These are phyloP conservation scores for Psilanteris sp. DNA, from an alignment of 1,140 invertebrate genomes.

Conservation along the genomic window DNA sequence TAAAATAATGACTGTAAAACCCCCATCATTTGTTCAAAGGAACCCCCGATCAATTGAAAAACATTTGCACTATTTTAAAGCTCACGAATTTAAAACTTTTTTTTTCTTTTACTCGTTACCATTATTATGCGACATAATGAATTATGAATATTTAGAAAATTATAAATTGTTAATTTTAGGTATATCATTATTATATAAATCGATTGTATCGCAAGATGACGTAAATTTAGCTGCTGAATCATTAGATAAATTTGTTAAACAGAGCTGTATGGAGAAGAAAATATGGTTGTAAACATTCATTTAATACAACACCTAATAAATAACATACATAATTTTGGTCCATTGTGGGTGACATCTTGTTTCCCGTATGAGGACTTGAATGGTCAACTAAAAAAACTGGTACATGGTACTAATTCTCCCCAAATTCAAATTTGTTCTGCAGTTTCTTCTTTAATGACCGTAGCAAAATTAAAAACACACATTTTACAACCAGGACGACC, in stretches of 20 bases:
- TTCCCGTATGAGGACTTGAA: conserved; percentile 45
- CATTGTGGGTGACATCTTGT: conserved; percentile 45
- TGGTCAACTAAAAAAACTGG: conserved; percentile 16
- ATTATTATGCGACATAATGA: background rate
- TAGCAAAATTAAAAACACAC: conserved; percentile 4
- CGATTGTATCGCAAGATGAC: too few species aligned
- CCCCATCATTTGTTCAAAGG: background rate
- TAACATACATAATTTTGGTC: conserved; percentile 46
- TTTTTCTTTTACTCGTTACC: conserved; percentile 1
- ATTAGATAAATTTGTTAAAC: too few species aligned
- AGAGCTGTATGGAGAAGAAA: too few species aligned
- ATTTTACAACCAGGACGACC: background rate
- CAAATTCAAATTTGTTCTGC: conserved; percentile 19
- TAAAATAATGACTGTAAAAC: background rate
- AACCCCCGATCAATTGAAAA: background rate
- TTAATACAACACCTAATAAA: too few species aligned
- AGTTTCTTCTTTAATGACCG: background rate
- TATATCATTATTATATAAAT: background rate
- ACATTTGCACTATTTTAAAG: conserved; percentile 1
- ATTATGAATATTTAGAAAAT: too few species aligned
- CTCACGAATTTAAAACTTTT: background rate
- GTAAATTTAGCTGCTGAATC: too few species aligned
- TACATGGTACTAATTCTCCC: conserved; percentile 13
- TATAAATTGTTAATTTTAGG: background rate
- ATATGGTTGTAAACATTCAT: too few species aligned